These are phyloP conservation scores for Rhysida immarginata DNA, from an alignment of 1,140 invertebrate genomes.

Conservation along the genomic window DNA sequence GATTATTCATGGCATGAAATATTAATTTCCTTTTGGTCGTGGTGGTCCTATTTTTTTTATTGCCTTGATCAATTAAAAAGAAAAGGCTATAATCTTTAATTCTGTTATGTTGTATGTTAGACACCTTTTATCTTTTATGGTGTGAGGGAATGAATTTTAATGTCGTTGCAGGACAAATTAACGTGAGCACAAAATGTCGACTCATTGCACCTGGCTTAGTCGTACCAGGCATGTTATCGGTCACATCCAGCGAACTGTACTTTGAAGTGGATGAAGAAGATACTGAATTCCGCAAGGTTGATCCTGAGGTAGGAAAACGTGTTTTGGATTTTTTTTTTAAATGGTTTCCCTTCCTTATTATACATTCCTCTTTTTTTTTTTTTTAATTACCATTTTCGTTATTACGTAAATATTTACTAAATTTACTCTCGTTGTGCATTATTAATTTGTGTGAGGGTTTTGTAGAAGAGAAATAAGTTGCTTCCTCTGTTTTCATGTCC, in stretches of 20 bases:
- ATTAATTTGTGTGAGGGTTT: neutral
- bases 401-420: neutral
- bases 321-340: neutral
- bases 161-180: too few relatives aligned
- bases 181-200: constrained; percentile 84
- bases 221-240: constrained; percentile 88
- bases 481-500: neutral
- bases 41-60: too few relatives aligned
- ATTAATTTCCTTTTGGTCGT: too few relatives aligned
- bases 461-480: neutral
- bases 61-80: too few relatives aligned
- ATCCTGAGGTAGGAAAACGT: constrained; percentile 56
- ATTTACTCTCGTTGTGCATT: neutral
- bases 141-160: too few relatives aligned
- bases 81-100: too few relatives aligned
- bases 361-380: neutral
- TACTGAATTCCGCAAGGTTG: constrained; percentile 80
- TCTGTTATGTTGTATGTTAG: too few relatives aligned
- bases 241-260: constrained; percentile 92
- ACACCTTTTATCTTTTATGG: too few relatives aligned
- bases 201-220: constrained; percentile 74
- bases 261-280: constrained; percentile 98
- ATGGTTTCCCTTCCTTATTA: neutral
- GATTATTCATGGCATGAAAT: too few relatives aligned
- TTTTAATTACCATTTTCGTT: neutral